These are phyloP conservation scores for Oncorhynchus gorbuscha DNA, from an alignment of 2,113 vertebrate genomes.

Conservation along the genomic window DNA sequence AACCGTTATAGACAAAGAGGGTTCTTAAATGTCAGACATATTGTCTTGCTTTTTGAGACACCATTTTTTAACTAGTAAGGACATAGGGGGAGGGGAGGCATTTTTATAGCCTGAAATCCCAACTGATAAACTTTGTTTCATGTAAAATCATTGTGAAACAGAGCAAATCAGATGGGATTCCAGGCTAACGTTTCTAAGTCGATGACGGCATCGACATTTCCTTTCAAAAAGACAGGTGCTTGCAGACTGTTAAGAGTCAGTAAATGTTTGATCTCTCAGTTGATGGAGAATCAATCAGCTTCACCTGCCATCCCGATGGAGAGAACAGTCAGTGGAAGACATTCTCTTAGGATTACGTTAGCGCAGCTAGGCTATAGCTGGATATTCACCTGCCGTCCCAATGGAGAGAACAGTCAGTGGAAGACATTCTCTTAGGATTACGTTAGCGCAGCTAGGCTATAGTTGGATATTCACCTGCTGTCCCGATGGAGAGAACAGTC, in stretches of 20 bases:
- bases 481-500: slow-evolving; percentile 3
- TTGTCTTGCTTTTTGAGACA: slow-evolving; percentile 2
- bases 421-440: background rate
- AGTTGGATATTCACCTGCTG: no score
- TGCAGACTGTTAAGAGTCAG: background rate
- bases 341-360: no score
- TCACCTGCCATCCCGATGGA: background rate
- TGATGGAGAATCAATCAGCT: slow-evolving; percentile 9
- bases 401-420: slow-evolving; percentile 1
- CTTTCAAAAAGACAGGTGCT: background rate
- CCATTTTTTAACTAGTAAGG: slow-evolving; percentile 1
- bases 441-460: background rate
- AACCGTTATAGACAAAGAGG: background rate
- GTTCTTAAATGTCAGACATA: background rate
- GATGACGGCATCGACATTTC: background rate
- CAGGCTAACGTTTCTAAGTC: background rate
- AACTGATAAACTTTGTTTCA: no score
- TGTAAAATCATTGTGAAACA: no score
- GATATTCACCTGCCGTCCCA: background rate
- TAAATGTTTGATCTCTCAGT: slow-evolving; percentile 4
- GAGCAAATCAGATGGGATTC: no score
- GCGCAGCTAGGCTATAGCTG: no score
- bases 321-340: no score
- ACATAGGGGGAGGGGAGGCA: no score
- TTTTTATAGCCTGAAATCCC: no score